Conservation (phyloP, 2,113 vertebrate species). For the Pithys albifrons region DNA sequence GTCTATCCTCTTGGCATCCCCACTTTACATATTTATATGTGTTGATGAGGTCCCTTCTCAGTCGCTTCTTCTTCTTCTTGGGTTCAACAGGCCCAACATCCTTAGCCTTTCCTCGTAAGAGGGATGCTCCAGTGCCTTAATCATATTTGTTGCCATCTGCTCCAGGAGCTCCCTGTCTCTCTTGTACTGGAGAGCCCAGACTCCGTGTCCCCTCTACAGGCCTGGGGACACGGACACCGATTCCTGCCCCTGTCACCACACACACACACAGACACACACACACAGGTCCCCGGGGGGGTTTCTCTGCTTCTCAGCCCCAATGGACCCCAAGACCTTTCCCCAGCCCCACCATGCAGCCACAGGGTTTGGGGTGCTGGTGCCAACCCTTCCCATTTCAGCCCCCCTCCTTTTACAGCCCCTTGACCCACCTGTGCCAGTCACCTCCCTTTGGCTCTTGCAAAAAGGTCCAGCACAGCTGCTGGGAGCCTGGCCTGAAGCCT, state of each 20-base stretch:
- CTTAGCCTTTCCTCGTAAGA: background rate
- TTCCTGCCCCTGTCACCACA: too few species aligned
- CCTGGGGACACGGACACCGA: background rate
- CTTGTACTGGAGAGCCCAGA: background rate
- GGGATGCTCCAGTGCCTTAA: background rate
- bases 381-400: background rate
- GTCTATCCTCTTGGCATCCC: background rate
- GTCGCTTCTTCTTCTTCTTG: background rate
- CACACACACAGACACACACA: too few species aligned
- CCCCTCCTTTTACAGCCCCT: background rate
- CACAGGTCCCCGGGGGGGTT: background rate
- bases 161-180: background rate
- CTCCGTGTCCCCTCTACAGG: background rate
- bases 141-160: background rate
- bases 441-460: background rate
- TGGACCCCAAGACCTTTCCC: too few species aligned
- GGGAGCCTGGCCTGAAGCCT: background rate
- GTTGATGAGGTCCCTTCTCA: background rate
- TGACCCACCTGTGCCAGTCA: background rate
- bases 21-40: background rate
- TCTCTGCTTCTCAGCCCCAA: background rate
- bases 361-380: too few species aligned
- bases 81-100: background rate
- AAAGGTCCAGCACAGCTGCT: background rate
- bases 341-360: rapidly evolving